Conservation (phyloP, 1,140 invertebrate genomes). For the Drosophila elegans region DNA sequence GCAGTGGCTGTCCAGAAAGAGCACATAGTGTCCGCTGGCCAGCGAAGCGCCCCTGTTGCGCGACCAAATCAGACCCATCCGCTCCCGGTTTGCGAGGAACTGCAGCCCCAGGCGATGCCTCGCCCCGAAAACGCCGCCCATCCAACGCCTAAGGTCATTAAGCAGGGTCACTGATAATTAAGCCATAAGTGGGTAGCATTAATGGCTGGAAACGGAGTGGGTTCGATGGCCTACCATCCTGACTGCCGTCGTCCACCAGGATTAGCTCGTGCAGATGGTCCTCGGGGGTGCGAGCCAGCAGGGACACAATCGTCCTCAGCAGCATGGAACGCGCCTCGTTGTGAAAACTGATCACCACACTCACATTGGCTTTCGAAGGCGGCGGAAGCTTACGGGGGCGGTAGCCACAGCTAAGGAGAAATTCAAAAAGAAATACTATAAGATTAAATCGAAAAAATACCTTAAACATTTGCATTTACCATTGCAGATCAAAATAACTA, state of each 20-base stretch:
- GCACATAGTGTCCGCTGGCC: slow-evolving; percentile 89
- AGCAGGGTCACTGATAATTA: slow-evolving; percentile 36
- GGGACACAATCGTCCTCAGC: slow-evolving; percentile 89
- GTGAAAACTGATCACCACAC: slow-evolving; percentile 93
- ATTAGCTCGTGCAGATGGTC: slow-evolving; percentile 95
- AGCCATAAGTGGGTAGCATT: neutral
- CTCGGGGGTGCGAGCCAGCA: slow-evolving; percentile 92
- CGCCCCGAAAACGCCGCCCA: slow-evolving; percentile 86
- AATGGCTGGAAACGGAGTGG: neutral
- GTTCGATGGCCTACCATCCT: slow-evolving; percentile 85
- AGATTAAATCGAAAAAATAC: no score
- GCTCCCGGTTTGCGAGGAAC: slow-evolving; percentile 87
- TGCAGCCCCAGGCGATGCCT: slow-evolving; percentile 8
- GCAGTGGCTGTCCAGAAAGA: slow-evolving; percentile 94
- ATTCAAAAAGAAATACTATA: neutral
- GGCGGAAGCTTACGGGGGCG: slow-evolving; percentile 22
- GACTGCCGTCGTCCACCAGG: slow-evolving; percentile 96
- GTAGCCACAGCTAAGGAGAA: slow-evolving; percentile 33
- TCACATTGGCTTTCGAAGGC: slow-evolving; percentile 85
- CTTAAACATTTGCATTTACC: no score
- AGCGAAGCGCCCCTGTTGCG: slow-evolving; percentile 88
- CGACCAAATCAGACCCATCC: slow-evolving; percentile 92
- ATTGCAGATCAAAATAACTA: no score
- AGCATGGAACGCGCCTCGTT: slow-evolving; percentile 94
- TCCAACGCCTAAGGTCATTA: slow-evolving; percentile 77